phyloP scores from a whole-genome alignment of 2,797 vertebrate genomes.

The Heliangelus exortis region DNA sequence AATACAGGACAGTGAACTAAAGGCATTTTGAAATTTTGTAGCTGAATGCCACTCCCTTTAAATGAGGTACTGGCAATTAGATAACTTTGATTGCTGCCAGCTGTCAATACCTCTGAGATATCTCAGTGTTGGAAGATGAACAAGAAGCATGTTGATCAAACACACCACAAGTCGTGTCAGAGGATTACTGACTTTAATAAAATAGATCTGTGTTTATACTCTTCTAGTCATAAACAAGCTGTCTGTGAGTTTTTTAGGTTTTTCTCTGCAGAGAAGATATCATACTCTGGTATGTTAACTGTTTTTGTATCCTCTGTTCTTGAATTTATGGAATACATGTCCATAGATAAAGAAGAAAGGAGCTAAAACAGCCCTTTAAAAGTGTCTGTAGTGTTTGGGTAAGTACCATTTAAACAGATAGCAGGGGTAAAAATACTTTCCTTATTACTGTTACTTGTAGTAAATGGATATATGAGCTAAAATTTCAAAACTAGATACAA shows the following conservation, averaged over 20 bases:
- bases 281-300: neutral
- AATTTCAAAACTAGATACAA: neutral
- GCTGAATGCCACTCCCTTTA: constrained; percentile 51
- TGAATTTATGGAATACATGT: neutral
- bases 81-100: constrained; percentile 62
- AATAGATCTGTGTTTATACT: constrained; percentile 56
- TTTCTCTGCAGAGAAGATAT: neutral
- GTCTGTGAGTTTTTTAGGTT: neutral
- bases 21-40: constrained; percentile 28
- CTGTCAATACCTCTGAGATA: constrained; percentile 39
- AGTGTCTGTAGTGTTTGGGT: neutral
- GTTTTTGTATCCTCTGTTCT: neutral
- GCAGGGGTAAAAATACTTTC: neutral
- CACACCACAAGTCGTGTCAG: constrained; percentile 28
- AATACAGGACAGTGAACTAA: constrained; percentile 10
- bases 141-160: constrained; percentile 52
- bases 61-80: constrained; percentile 30
- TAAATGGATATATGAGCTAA: neutral
- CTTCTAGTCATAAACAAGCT: constrained; percentile 51
- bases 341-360: neutral
- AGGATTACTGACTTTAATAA: constrained; percentile 41
- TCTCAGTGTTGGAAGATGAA: constrained; percentile 15
- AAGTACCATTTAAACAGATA: neutral
- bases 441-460: neutral
- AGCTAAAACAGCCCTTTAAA: neutral